Conservation (phyloP, 2,797 vertebrate genomes). For the Morus bassanus region DNA sequence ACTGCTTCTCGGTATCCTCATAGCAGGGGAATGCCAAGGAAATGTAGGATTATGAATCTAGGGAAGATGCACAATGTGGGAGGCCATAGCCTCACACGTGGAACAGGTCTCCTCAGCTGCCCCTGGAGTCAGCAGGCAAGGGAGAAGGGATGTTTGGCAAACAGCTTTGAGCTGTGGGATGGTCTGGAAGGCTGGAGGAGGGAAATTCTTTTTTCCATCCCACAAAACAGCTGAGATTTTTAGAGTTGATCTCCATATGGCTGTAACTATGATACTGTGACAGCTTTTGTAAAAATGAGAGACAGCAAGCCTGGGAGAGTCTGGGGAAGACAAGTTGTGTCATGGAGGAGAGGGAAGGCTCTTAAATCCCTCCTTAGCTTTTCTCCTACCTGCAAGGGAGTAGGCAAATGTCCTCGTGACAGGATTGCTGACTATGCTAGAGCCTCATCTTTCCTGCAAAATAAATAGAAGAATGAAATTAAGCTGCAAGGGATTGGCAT, state of each 20-base stretch:
- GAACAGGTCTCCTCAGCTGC: background rate
- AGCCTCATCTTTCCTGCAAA: background rate
- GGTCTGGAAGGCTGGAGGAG: background rate
- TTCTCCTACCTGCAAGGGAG: background rate
- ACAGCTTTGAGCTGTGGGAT: background rate
- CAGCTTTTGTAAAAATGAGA: background rate
- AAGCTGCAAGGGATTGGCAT: background rate
- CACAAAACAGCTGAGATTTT: background rate
- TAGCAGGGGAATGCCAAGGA: background rate
- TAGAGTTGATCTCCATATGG: background rate
- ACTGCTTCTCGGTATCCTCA: background rate
- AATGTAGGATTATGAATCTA: background rate
- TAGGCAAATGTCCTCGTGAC: background rate
- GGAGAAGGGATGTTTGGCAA: background rate
- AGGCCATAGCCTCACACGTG: background rate
- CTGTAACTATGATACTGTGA: background rate
- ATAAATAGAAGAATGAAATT: background rate
- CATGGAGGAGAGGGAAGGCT: background rate
- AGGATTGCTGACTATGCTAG: background rate
- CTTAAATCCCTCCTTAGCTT: background rate
- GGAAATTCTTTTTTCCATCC: background rate
- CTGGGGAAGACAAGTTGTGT: background rate
- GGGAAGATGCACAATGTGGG: background rate
- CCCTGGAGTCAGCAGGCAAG: background rate
- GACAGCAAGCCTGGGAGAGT: background rate